Evolutionary conservation across 2,888 invertebrate species (phyloP), one percentile per base, ranked within the genome.

Genomic region (Eupithecia abbreviata): DNA sequence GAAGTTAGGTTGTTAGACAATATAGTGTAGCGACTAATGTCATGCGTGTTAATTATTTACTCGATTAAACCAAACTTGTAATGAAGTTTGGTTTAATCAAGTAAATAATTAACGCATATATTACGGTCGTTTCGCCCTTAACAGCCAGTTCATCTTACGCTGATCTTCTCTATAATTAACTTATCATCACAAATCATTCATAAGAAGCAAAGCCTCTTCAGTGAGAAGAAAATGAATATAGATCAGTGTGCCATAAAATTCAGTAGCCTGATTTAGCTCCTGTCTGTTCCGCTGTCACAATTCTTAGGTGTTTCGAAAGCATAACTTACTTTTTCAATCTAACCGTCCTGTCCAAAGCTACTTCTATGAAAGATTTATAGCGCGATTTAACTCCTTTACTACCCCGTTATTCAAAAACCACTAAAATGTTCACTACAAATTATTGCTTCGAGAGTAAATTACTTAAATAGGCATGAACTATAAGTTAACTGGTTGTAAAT

Each of bases 401-500:
- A 43, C n/a, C 9, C n/a, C 10, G n/a, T 68, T 68, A 68, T 68
- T 68, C 62, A 68, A 68, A 55, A 68, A 43, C 43, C 51, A 47
- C 70, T 70, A 70, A 30, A 70, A 49, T 70, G 13, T 30, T 13
- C 43, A 51, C 30, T 70, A 45, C 69, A 70, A 49, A 70, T 70
- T 42, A 68, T 45, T 45, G 42, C 45, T 45, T 68, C 9, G 67
- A 43, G 43, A n/a, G 15, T 67, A 43, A 68, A 68, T 68, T 68
- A 68, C 67, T 68, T 45, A 68, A 43, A 68, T 68, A 68, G 71
- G 9, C 55, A 55, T 55, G 43, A 55, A 71, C 41, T 55, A 71
- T 43, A 58, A 45, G 43, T 71, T 55, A 71, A 55, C 55, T 71
- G 71, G 71, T 7, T 68, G 45, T 68, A 68, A 68, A 68, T 68